Base-by-base conservation (phyloP, 2,113 vertebrate species). In the Cairina moschata region DNA sequence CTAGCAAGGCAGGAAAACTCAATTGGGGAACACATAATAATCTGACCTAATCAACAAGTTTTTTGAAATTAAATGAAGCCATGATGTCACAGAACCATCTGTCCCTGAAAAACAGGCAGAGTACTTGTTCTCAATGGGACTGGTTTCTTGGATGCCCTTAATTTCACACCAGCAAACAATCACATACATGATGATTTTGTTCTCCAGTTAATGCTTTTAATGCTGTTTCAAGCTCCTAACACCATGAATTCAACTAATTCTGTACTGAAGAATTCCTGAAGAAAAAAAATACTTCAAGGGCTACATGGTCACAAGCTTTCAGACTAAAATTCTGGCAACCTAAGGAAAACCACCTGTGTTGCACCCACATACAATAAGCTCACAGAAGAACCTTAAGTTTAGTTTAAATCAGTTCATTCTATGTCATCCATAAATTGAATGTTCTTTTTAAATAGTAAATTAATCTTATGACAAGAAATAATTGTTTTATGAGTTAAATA, bases 361-460 rank as follows among this genome's bases (percentile, higher is more conserved):
- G 31, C 54, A 31, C 65, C 48, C 71, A 90, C 76, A 63, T 55
- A 80, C 7, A 80, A 69, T 66, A 85, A 81, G 25, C 42, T 88
- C 55, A 90, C 0, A 77, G 58, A 91, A 78, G 46, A 86, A 42
- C 16, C 63, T 86, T 86, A 90, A 95, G 55, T 75, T 90, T 71
- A 76, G 50, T 83, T 90, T 72, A 38, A 96, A 95, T 56, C 78
- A 69, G 68, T 72, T 91, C 2, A 52, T 65, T 96, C 72, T 79
- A 69, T 74, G 84, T 74, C 90, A 60, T 78, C 68, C 73, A 79
- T 75, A 86, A 95, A 95, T 18, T 11, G 87, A 90, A 83, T 77
- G 93, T 74, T 93, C 63, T 93, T 96, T 92, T 82, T 89, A 88
- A 85, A 96, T 83, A 75, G 78, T 69, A 81, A 96, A 91, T 82